These are phyloP conservation scores for Sinocyclocheilus grahami DNA, from an alignment of 2,113 vertebrate species.

Conservation along the genomic window DNA sequence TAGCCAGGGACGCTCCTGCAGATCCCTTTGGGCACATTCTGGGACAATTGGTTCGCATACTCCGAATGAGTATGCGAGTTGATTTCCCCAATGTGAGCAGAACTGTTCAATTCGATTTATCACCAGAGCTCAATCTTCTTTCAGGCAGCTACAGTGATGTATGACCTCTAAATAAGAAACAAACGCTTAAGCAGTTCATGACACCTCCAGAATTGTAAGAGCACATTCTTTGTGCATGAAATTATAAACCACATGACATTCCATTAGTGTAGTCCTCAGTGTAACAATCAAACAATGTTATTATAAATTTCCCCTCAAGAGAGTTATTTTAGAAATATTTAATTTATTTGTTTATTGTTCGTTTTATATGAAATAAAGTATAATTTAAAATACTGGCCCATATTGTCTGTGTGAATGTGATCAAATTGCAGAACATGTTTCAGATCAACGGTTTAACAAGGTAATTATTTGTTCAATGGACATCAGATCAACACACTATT, in stretches of 20 bases:
- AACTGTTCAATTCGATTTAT: constrained; percentile 9
- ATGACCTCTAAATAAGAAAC: constrained; percentile 23
- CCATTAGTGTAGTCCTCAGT: constrained; percentile 57
- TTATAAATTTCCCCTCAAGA: constrained; percentile 70
- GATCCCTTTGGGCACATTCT: constrained; percentile 39
- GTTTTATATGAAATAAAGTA: constrained; percentile 83
- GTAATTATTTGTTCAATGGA: background rate
- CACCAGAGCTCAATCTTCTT: background rate
- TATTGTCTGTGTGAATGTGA: background rate
- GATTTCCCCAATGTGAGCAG: constrained; percentile 4
- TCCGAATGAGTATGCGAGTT: background rate
- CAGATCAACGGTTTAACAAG: background rate
- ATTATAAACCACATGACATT: constrained; percentile 58
- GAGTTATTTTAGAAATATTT: constrained; percentile 81
- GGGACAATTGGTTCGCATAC: constrained; percentile 31
- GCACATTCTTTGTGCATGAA: constrained; percentile 19
- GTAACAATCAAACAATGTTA: constrained; percentile 65
- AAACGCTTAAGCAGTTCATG: background rate
- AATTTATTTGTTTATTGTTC: constrained; percentile 84
- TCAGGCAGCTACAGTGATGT: constrained; percentile 45
- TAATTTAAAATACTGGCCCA: constrained; percentile 75
- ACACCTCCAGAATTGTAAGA: constrained; percentile 16
- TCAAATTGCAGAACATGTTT: background rate
- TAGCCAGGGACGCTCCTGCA: constrained; percentile 21
- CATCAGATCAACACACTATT: background rate